These are phyloP conservation scores for Neuroscelio doddi DNA, from an alignment of 2,888 invertebrate genomes.

Conservation along the genomic window DNA sequence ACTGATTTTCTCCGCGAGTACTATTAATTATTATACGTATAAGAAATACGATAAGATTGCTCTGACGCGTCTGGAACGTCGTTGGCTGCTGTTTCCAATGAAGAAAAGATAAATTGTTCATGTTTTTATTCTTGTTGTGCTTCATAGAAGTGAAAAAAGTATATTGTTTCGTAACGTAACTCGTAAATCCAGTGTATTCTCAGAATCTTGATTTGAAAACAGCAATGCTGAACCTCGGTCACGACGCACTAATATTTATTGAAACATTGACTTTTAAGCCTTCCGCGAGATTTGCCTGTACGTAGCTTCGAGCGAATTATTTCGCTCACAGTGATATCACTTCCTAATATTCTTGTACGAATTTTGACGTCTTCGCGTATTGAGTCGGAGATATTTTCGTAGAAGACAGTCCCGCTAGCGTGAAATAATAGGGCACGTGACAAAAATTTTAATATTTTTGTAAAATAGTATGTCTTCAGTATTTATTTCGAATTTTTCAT, in stretches of 20 bases:
- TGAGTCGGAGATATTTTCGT: conserved; percentile 49
- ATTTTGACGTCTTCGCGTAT: conserved; percentile 42
- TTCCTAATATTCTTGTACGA: conserved; percentile 56
- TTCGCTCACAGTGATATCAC: conserved; percentile 65
- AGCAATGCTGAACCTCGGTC: conserved; percentile 44
- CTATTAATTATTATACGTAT: conserved; percentile 35
- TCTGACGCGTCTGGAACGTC: conserved; percentile 28
- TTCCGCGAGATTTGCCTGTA: conserved; percentile 54
- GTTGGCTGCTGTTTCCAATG: conserved; percentile 33
- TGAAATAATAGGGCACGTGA: conserved; percentile 40
- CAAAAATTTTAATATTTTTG: conserved; percentile 42
- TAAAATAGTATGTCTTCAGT: conserved; percentile 48
- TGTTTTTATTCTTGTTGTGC: background rate
- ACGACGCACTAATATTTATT: conserved; percentile 46
- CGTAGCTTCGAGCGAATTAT: conserved; percentile 58
- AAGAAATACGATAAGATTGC: conserved; percentile 34
- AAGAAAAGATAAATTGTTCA: background rate
- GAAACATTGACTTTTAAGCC: conserved; percentile 45
- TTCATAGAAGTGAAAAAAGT: background rate
- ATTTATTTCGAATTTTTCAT: conserved; percentile 49
- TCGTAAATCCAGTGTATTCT: too few relatives aligned
- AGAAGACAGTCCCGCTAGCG: conserved; percentile 42
- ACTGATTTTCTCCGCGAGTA: conserved; percentile 44
- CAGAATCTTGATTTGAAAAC: conserved; percentile 16
- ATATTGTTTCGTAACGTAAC: too few relatives aligned